Base-by-base conservation (phyloP, 2,113 vertebrate species). In the Todiramphus chloris region DNA sequence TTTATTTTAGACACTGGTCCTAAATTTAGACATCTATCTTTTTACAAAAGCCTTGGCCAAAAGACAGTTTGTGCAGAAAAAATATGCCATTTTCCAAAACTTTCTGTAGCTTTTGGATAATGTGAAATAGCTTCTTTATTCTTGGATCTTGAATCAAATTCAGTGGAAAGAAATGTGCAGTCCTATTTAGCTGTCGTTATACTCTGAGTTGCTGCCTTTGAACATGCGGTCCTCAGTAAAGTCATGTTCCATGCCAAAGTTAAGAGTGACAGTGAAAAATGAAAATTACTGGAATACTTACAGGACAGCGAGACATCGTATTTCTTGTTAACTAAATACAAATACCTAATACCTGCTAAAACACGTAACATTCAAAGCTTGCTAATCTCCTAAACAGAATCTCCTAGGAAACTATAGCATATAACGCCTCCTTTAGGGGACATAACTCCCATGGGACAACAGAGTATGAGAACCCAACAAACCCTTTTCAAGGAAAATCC, bases 151-250 rank as follows among this genome's bases (percentile, higher is more conserved):
- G 83, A 88, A 82, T 53, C 48, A 95, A 85, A 93, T 91, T 93
- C 90, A 94, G 79, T 90, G 87, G 96, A 97, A 97, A 96, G 59
- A 96, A 95, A 95, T 92, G 80, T 89, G 82, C 51, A 74, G 80
- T 67, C 62, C 81, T 92, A 80, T 85, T 95, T 90, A 68, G 80
- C 79, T 95, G 89, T 78, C 90, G 66, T 90, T 94, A 77, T 62
- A 77, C 60, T 70, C 87, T 1, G 4, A 78, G 74, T 58, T 92
- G 25, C 82, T 95, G 79, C 62, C 63, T 94, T 96, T 96, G 91
- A 95, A 93, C 85, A 94, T 33, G 63, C 11, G 93, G 95, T 95
- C 68, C 90, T 85, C 72, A 48, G 76, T 92, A 94, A 94, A 92
- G 25, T 88, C 2, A 2, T 9, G 23, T 27, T 85, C 55, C 39